phyloP scores from a whole-genome alignment of 2,113 vertebrate genomes.

The Antechinus flavipes region DNA sequence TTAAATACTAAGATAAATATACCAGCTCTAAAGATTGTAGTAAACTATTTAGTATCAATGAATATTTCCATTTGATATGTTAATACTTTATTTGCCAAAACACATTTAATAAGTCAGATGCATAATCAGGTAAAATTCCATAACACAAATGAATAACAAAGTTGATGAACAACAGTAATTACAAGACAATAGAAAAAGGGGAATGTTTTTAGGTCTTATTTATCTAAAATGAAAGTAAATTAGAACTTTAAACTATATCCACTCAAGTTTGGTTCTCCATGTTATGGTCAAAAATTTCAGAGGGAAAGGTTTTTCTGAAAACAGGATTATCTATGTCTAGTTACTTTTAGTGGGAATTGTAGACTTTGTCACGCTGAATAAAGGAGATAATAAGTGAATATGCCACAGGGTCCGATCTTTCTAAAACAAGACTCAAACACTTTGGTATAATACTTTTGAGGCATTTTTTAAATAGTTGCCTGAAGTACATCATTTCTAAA shows the following conservation, averaged over 20 bases:
- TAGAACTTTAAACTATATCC: background rate
- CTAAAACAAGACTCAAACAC: background rate
- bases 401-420: background rate
- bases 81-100: constrained; percentile 42
- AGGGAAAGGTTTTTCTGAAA: background rate
- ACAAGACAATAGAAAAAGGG: background rate
- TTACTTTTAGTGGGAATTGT: background rate
- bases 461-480: background rate
- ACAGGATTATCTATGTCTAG: background rate
- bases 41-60: background rate
- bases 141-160: background rate
- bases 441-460: background rate
- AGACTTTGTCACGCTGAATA: background rate
- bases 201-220: background rate
- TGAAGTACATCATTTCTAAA: background rate
- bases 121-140: background rate
- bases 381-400: background rate
- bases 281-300: background rate
- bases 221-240: background rate
- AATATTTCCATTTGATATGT: constrained; percentile 5
- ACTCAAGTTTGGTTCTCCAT: background rate
- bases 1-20: background rate
- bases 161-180: background rate
- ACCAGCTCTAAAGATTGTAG: background rate
- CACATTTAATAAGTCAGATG: constrained; percentile 39